Conservation (phyloP, 2,888 invertebrate species). For the Drosophila mimetica region DNA sequence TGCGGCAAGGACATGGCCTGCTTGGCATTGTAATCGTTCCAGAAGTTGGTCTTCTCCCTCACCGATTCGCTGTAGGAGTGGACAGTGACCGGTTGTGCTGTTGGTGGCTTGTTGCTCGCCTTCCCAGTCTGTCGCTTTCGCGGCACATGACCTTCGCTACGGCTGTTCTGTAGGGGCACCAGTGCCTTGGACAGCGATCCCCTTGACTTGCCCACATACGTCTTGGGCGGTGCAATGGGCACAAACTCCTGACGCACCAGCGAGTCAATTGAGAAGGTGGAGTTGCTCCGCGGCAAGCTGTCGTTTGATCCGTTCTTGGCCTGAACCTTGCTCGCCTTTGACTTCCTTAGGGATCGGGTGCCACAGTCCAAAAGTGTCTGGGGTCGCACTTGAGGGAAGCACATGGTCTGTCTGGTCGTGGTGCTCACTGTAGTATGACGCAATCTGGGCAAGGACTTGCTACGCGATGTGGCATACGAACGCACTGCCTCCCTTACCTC, state of each 20-base stretch:
- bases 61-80: slow-evolving; percentile 86
- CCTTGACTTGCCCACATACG: slow-evolving; percentile 58
- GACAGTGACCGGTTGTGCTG: slow-evolving; percentile 56
- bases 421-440: slow-evolving; percentile 69
- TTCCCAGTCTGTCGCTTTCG: slow-evolving; percentile 54
- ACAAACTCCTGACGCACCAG: slow-evolving; percentile 67
- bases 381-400: slow-evolving; percentile 67
- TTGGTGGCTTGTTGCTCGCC: slow-evolving; percentile 83
- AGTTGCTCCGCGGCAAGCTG: slow-evolving; percentile 83
- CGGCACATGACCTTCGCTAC: slow-evolving; percentile 77
- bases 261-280: slow-evolving; percentile 84
- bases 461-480: slow-evolving; percentile 82
- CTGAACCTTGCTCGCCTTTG: slow-evolving; percentile 48
- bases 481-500: slow-evolving; percentile 86
- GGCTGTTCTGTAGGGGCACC: slow-evolving; percentile 58
- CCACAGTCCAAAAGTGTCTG: slow-evolving; percentile 59
- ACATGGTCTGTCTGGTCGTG: slow-evolving; percentile 75
- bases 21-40: slow-evolving; percentile 85
- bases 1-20: slow-evolving; percentile 84
- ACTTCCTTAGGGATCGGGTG: slow-evolving; percentile 50
- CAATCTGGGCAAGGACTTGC: slow-evolving; percentile 82
- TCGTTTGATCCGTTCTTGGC: slow-evolving; percentile 77
- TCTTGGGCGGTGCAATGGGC: slow-evolving; percentile 63
- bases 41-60: slow-evolving; percentile 88
- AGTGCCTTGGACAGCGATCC: slow-evolving; percentile 22